Base-by-base conservation (phyloP, 2,113 vertebrate species). In the Leuciscus idus region DNA sequence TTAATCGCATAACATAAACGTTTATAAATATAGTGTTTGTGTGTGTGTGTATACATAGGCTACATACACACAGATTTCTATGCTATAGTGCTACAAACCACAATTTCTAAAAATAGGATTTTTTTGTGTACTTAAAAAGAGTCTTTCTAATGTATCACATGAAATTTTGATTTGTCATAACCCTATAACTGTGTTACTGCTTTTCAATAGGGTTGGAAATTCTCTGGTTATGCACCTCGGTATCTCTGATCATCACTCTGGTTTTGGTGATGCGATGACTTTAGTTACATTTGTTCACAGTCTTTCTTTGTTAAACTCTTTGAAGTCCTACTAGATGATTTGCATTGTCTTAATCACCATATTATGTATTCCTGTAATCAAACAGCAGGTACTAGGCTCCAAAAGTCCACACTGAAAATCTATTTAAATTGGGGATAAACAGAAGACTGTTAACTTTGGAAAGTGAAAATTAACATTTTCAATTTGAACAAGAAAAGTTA, bases 161-260 rank as follows among this genome's bases (percentile, higher is more conserved):
- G 23, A 80, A 13, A 26, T 62, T 81, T 64, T 81, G 23, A 64
- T 81, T 43, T 46, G 78, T 81, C 57, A 64, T 81, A 39, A 21
- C 3, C 59, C 4, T 10, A 78, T 19, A 12, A 39, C 43, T n/a
- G n/a, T n/a, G n/a, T n/a, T n/a, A n/a, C n/a, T 79, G 30, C n/a
- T 46, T 83, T 64, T 73, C 87, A 88, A 39, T 21, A 79, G 39
- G 36, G 74, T 59, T 39, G 87, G 87, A 68, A 88, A 84, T 75
- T 88, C 66, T 84, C 13, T n/a, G 62, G 75, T 43, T 79, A 17
- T 73, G 55, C 12, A 82, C 30, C 26, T 23, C 17, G 2, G 3
- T 30, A 57, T 23, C 36, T 85, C 36, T 85, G 68, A 64, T 48
- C 46, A 43, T 84, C 84, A 70, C 43, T 74, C 52, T 43, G 23